Evolutionary conservation across 2,888 invertebrate species (phyloP), one percentile per base, ranked within the genome.

Genomic region (Eurois occulta): DNA sequence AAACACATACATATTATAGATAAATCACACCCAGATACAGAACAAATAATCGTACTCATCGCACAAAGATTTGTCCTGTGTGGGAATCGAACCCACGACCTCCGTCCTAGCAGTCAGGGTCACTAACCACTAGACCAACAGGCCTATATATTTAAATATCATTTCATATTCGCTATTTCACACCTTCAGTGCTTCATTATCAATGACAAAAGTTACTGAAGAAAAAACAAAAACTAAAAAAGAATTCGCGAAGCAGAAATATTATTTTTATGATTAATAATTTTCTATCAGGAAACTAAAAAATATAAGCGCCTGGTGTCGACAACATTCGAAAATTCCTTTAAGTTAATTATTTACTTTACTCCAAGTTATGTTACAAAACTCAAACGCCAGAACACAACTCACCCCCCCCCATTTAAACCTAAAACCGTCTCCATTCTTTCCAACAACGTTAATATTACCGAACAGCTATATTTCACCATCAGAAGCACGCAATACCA

Each of bases 401-500:
- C 8, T 18, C n/a, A n/a, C 32, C 38, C n/a, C 7, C 52, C 18
- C 8, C 16, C 4, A 35, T 52, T 66, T 21, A 82, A 66, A 35
- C 41, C 1, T 2, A 38, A 58, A 35, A 11, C 21, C 58, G 7
- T 41, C 52, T 58, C 60, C 4, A 48, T 83, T 68, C 55, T 55
- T 72, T 84, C 13, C 16, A 84, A 41, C 46, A 78, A 35, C 41
- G 32, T 55, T 71, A 35, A 28, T 71, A 62, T 83, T 60, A n/a
- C 35, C 5, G 2, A 72, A 79, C 48, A 43, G 6, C 18, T 48
- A 73, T 81, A 73, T 55, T 73, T 81, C 69, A 85, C 66, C 65
- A 70, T 48, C 81, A 13, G 52, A 64, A 77, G 41, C 83, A 86
- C 71, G 46, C 24, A 60, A 52, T 52, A 68, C 43, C 74, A 76